Conservation (phyloP, 92 coral and sea anemone genomes). For the Montipora capitata region DNA sequence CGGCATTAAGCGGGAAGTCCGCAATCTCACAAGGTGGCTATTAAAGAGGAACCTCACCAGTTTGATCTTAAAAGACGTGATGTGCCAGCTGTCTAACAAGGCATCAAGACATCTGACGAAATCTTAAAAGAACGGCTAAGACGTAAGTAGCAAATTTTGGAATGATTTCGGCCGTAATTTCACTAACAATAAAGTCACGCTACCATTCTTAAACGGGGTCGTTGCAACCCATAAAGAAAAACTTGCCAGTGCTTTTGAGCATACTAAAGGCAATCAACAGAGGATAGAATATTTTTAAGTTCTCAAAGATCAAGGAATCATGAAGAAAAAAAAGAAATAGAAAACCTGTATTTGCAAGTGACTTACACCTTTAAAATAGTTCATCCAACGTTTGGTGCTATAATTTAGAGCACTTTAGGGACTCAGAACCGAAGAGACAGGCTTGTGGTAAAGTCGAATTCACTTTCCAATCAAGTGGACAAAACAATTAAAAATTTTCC, state of each 20-base stretch:
- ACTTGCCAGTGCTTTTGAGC: neutral
- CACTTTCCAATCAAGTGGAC: neutral
- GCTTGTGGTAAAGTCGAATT: neutral
- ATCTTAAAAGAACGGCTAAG: neutral
- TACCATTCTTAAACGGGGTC: neutral
- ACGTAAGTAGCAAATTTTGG: neutral
- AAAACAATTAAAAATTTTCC: neutral
- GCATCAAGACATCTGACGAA: neutral
- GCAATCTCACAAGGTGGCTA: neutral
- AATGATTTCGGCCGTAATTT: neutral
- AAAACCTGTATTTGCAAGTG: neutral
- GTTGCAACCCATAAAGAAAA: neutral
- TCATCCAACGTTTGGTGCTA: too few relatives aligned
- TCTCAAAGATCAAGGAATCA: neutral
- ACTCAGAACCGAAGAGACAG: neutral
- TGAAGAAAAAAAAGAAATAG: slow-evolving; percentile 3
- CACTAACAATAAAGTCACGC: neutral
- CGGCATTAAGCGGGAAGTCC: slow-evolving; percentile 19
- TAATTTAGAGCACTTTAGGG: neutral
- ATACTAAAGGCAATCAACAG: neutral
- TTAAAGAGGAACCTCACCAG: neutral
- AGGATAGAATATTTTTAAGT: neutral
- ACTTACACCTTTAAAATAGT: neutral
- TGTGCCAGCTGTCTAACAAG: too few relatives aligned
- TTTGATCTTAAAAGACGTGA: neutral